These are phyloP conservation scores for Petrosia ficiformis DNA, from an alignment of 37 sponge, comb jelly and placozoan genomes.

Conservation along the genomic window DNA sequence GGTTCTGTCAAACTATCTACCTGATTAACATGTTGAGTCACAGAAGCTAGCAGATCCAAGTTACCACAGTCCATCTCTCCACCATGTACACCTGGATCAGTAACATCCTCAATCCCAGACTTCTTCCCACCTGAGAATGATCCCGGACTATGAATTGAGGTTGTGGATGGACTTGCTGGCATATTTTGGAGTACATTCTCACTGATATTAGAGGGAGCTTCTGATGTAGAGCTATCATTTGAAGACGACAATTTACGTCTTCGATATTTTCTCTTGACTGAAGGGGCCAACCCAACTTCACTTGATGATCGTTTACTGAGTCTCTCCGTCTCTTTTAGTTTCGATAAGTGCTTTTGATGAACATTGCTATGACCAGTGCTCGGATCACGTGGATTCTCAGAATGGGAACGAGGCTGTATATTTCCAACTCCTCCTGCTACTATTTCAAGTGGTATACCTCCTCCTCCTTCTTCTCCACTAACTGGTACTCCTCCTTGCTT, in stretches of 20 bases:
- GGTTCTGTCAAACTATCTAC: not conserved
- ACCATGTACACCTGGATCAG: not conserved
- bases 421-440: not conserved
- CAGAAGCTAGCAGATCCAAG: not conserved
- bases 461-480: not conserved
- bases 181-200: constrained; percentile 18
- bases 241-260: constrained; percentile 70
- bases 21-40: constrained; percentile 1
- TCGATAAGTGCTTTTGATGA: not conserved
- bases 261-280: constrained; percentile 35
- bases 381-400: not conserved
- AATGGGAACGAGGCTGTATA: not conserved
- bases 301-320: constrained; percentile 25
- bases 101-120: not conserved
- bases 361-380: not conserved
- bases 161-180: not conserved
- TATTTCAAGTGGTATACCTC: not conserved
- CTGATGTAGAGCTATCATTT: constrained; percentile 67
- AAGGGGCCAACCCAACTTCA: constrained; percentile 13
- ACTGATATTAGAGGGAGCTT: constrained; percentile 38
- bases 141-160: not conserved
- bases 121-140: not conserved
- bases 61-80: not conserved
- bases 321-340: constrained; percentile 7
- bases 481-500: not conserved